Percentiles rank a stretch among this genome's conserved stretches.
Evolutionary conservation across 2,888 invertebrate genomes (phyloP).

Genomic region (Margaritifera margaritifera): DNA sequence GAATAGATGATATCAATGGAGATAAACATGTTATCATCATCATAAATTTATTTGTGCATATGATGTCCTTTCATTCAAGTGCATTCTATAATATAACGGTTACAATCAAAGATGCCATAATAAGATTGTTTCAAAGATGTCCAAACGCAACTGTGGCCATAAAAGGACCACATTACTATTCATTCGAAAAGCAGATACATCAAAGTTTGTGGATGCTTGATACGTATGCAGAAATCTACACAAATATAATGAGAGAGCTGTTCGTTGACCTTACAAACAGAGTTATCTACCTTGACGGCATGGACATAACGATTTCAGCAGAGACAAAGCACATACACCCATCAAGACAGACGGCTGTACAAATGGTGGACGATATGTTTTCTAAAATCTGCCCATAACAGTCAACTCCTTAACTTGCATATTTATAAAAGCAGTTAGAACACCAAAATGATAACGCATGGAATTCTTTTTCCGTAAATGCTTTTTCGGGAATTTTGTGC

Average conservation of each 20-base stretch:
- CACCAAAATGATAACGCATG: no score
- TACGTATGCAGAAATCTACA: conserved; percentile 25
- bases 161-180: conserved; percentile 32
- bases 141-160: conserved; percentile 21
- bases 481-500: no score
- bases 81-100: conserved; percentile 19
- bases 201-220: conserved; percentile 35
- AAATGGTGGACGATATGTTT: conserved; percentile 17
- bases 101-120: conserved; percentile 13
- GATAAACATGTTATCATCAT: conserved; percentile 13
- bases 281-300: conserved; percentile 22
- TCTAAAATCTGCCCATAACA: conserved; percentile 11
- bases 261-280: conserved; percentile 19
- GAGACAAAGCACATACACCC: conserved; percentile 32
- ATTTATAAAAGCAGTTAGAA: no score
- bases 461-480: no score
- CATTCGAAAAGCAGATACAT: conserved; percentile 20
- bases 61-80: conserved; percentile 25
- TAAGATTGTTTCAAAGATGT: conserved; percentile 10
- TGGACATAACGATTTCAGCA: conserved; percentile 26
- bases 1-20: conserved; percentile 16
- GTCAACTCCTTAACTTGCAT: no score
- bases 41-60: conserved; percentile 18
- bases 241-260: conserved; percentile 16
- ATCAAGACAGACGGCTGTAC: conserved; percentile 13